phyloP scores from a whole-genome alignment of 2,113 vertebrate genomes.

The Edolisoma coerulescens region DNA sequence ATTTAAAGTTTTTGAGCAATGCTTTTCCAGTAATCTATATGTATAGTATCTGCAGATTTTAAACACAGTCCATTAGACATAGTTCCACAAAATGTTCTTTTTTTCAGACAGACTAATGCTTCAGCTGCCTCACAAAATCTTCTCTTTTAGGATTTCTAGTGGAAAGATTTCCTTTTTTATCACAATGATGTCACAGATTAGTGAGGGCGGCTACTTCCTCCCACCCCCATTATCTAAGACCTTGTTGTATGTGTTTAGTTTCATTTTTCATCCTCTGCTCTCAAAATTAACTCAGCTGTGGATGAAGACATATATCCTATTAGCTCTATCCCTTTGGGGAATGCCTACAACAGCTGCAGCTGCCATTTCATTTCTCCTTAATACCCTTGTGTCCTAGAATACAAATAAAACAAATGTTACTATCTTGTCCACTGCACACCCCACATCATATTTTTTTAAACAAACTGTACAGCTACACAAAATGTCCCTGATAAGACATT shows the following conservation, averaged over 20 bases:
- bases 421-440: background rate
- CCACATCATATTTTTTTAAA: background rate
- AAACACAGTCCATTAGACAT: background rate
- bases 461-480: background rate
- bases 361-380: conserved; percentile 67
- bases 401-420: conserved; percentile 58
- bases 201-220: background rate
- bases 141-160: background rate
- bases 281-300: conserved; percentile 54
- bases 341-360: conserved; percentile 59
- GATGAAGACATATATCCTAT: conserved; percentile 61
- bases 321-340: conserved; percentile 42
- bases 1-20: background rate
- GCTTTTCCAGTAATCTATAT: background rate
- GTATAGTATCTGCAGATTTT: background rate
- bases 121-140: background rate
- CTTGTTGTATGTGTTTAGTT: conserved; percentile 7
- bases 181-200: conserved; percentile 14
- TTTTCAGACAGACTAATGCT: background rate
- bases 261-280: conserved; percentile 43
- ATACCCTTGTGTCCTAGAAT: conserved; percentile 68
- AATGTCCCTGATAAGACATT: conserved; percentile 3
- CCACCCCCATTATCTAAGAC: background rate
- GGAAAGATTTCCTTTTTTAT: conserved; percentile 28
- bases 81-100: background rate